Percentiles rank a stretch among this genome's conserved stretches.
These are phyloP conservation scores for Lethocerus indicus DNA, from an alignment of 1,140 invertebrate species.

Conservation along the genomic window DNA sequence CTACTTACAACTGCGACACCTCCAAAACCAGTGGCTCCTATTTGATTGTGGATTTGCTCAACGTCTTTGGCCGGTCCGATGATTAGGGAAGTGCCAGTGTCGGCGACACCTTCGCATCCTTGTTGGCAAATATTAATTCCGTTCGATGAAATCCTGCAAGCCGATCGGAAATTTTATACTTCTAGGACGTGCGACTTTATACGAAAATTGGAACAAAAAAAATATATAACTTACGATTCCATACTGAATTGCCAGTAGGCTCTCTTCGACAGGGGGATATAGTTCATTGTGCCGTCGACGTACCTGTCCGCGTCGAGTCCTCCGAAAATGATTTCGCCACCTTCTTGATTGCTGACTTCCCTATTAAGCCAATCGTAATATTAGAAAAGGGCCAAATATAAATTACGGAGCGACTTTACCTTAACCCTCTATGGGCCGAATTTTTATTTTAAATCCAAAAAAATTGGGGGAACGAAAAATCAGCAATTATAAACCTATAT, in stretches of 20 bases:
- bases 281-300: slow-evolving; percentile 18
- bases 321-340: slow-evolving; percentile 15
- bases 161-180: slow-evolving; percentile 1
- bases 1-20: slow-evolving; percentile 14
- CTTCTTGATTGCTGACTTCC: slow-evolving; percentile 3
- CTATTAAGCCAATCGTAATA: too few relatives aligned
- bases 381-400: too few relatives aligned
- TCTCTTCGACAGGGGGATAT: slow-evolving; percentile 21
- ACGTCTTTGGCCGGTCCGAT: slow-evolving; percentile 43
- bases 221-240: slow-evolving; percentile 11
- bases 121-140: slow-evolving; percentile 23
- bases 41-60: slow-evolving; percentile 11
- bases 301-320: slow-evolving; percentile 6
- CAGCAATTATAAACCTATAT: too few relatives aligned
- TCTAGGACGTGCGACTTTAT: too few relatives aligned
- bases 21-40: slow-evolving; percentile 14
- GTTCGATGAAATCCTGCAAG: not conserved
- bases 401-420: too few relatives aligned
- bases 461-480: too few relatives aligned
- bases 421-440: too few relatives aligned
- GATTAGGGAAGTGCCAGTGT: slow-evolving; percentile 59
- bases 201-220: not conserved
- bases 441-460: too few relatives aligned
- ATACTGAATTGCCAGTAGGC: slow-evolving; percentile 26
- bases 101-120: slow-evolving; percentile 47